Base-by-base conservation (phyloP, 2,888 invertebrate genomes). In the Stictocephala bisonia region DNA sequence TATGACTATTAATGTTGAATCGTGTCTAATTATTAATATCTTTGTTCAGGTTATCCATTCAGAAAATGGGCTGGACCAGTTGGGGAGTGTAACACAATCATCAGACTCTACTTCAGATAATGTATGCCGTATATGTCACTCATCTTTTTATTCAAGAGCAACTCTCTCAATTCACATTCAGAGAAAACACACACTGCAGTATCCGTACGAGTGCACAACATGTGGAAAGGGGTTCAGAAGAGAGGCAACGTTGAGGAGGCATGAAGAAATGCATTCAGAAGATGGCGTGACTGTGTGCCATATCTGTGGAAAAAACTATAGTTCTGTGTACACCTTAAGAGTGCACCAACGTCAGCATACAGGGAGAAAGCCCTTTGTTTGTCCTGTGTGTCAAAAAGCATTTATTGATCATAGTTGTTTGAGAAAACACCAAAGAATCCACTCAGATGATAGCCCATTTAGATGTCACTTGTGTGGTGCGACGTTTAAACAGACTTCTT, bases 361-460 rank as follows among this genome's bases (percentile, higher is more conserved):
- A 11, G 68, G 68, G 3, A 13, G 31, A 31, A 68, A 29, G 31
- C 68, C 68, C 2, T 68, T 68, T 20, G 7, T 18, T 15, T 68
- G 68, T 27, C 6, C 31, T 24, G 51, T 31, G 11, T 68, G 68
- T 48, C n/a, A 51, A 13, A 68, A 31, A 20, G 0, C 31, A 15
- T 68, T 68, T n/a, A 51, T 0, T 13, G 68, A 68, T 50, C 6
- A 9, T 1, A 51, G 68, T 15, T 15, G 68, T 35, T 51, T 51
- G 2, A n/a, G 27, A 13, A 68, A 68, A 68, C 68, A 68, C 24
- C 22, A 35, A 35, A 51, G 68, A 51, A 20, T 68, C 7, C 68
- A 68, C n/a, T 31, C 35, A 0, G 29, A 26, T 13, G 68, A 51
- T 7, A 68, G 51, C 13, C 68, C 68, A 7, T 68, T 68, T 51